Percentiles rank a stretch among this genome's conserved stretches.
Evolutionary conservation across 2,888 invertebrate species (phyloP).

Genomic region (Lacanobia oleracea): DNA sequence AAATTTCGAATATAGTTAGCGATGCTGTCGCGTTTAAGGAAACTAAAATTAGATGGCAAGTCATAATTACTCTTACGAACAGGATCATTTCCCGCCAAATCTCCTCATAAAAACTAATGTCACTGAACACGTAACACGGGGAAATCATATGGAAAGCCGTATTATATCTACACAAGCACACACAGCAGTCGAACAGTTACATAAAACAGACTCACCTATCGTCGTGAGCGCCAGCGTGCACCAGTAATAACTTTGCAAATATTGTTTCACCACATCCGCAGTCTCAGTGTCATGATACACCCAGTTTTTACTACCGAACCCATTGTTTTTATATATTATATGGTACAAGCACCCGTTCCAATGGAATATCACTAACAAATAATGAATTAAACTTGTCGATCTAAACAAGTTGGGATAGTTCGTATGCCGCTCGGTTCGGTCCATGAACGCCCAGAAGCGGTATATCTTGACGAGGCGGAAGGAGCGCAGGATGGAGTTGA

Average conservation of each 20-base stretch:
- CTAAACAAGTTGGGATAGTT: slow-evolving; percentile 99
- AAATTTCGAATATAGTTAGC: slow-evolving; percentile 60
- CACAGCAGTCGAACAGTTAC: slow-evolving; percentile 25
- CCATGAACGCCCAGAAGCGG: slow-evolving; percentile 99
- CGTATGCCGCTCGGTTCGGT: slow-evolving; percentile 99
- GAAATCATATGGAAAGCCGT: slow-evolving; percentile 7
- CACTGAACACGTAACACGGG: slow-evolving; percentile 11
- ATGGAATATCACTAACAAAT: slow-evolving; percentile 99
- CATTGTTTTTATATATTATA: slow-evolving; percentile 98
- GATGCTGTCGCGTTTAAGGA: slow-evolving; percentile 62
- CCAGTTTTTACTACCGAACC: slow-evolving; percentile 98
- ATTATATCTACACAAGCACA: slow-evolving; percentile 23
- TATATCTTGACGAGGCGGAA: slow-evolving; percentile 99
- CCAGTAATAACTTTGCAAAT: slow-evolving; percentile 99
- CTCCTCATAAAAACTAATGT: slow-evolving; percentile 44
- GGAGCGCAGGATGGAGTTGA: slow-evolving; percentile 98
- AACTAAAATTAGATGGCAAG: slow-evolving; percentile 63
- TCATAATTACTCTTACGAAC: slow-evolving; percentile 41
- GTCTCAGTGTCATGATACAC: slow-evolving; percentile 96
- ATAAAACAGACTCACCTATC: slow-evolving; percentile 92
- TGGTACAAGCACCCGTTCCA: slow-evolving; percentile 99
- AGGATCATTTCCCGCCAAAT: slow-evolving; percentile 28
- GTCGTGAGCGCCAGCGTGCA: slow-evolving; percentile 98
- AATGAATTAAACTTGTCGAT: slow-evolving; percentile 97
- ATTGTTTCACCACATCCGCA: slow-evolving; percentile 97